Conservation (phyloP, 2,113 vertebrate genomes). For the Zapornia atra region DNA sequence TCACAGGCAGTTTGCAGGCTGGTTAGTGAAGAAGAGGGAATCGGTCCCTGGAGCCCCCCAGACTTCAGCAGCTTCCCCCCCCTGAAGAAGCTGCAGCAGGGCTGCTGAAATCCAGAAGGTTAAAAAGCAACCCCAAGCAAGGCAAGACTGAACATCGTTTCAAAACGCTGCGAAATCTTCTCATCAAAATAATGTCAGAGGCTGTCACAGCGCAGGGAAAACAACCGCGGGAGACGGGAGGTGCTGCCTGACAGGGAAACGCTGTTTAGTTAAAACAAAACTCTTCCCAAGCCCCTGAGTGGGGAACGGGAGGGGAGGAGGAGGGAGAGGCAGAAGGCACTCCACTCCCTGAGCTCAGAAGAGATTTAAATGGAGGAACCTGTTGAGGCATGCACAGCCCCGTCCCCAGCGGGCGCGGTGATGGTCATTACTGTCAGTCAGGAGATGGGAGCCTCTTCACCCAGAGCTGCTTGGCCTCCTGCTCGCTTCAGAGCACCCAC, state of each 20-base stretch:
- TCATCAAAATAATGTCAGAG: constrained; percentile 65
- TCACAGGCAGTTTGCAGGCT: not conserved
- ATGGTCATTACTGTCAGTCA: not conserved
- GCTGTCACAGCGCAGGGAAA: constrained; percentile 44
- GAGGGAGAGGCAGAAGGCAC: not conserved
- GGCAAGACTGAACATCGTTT: not conserved
- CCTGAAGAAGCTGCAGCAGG: not conserved
- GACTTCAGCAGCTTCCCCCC: not conserved
- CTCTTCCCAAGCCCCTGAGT: not conserved
- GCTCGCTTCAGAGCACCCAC: not conserved
- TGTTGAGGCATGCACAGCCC: not conserved
- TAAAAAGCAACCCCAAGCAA: not conserved
- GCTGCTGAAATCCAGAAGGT: not conserved
- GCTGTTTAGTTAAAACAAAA: constrained; percentile 66
- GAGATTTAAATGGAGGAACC: not conserved
- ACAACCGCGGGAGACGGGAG: not conserved
- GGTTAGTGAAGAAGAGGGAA: not conserved
- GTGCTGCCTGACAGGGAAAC: not conserved
- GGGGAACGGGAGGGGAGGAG: not conserved
- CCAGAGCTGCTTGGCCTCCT: fast-evolving
- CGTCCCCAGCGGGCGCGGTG: fast-evolving
- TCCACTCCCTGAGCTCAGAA: not conserved
- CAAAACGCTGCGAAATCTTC: constrained; percentile 58
- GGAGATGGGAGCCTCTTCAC: not conserved
- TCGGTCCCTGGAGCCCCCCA: not conserved